phyloP scores from a whole-genome alignment of 2,888 invertebrate species.

The Tenthredo distinguenda region DNA sequence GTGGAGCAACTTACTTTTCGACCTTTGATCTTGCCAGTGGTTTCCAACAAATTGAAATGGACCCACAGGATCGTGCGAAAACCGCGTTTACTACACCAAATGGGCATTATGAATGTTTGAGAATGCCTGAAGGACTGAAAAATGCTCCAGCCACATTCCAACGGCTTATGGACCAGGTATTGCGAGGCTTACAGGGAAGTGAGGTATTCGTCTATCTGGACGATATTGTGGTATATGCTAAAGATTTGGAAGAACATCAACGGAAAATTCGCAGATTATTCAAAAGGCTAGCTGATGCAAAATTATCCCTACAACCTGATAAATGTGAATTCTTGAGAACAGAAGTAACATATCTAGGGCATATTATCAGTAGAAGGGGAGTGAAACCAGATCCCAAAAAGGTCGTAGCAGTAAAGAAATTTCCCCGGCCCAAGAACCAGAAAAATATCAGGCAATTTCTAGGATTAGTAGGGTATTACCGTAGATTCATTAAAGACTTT shows the following conservation, averaged over 20 bases:
- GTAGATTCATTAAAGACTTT: too few species aligned
- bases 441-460: not conserved
- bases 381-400: slow-evolving; percentile 8
- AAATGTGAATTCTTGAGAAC: slow-evolving; percentile 41
- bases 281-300: slow-evolving; percentile 5
- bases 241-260: slow-evolving; percentile 29
- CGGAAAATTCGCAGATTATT: slow-evolving; percentile 24
- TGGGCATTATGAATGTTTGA: too few species aligned
- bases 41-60: too few species aligned
- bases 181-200: too few species aligned
- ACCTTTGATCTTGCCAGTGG: too few species aligned
- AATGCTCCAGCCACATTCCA: too few species aligned
- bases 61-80: too few species aligned
- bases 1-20: too few species aligned
- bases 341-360: too few species aligned
- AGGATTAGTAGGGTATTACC: not conserved
- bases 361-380: not conserved
- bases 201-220: too few species aligned
- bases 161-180: not conserved
- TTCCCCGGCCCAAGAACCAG: not conserved
- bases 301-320: slow-evolving; percentile 44
- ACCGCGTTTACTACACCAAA: too few species aligned
- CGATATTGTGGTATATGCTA: not conserved
- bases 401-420: not conserved
- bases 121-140: too few species aligned